Evolutionary conservation across 2,113 vertebrate genomes (phyloP).

Genomic region (Gadus macrocephalus): DNA sequence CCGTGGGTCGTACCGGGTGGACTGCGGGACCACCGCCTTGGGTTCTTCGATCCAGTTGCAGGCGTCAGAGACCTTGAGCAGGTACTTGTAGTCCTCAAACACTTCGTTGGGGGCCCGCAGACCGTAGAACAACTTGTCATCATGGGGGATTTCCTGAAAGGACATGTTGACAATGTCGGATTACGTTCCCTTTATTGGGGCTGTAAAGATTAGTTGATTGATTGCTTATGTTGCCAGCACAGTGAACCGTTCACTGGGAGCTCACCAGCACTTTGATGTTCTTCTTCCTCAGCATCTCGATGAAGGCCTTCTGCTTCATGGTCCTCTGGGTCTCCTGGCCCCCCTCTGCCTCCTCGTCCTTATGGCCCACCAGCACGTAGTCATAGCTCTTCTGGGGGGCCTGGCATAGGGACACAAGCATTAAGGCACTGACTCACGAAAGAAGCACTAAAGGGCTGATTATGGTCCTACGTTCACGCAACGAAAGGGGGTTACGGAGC

Average conservation of each 20-base stretch:
- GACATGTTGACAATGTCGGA: no score
- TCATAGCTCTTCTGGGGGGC: constrained; percentile 65
- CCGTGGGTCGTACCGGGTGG: constrained; percentile 68
- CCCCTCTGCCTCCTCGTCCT: constrained; percentile 10
- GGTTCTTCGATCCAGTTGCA: constrained; percentile 59
- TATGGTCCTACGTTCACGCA: no score
- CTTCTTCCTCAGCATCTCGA: constrained; percentile 67
- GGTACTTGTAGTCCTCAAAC: constrained; percentile 74
- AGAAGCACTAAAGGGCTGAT: no score
- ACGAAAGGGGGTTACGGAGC: no score
- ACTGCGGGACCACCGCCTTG: background rate
- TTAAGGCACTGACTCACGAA: background rate
- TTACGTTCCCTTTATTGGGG: no score
- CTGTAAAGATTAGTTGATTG: no score
- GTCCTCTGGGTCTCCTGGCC: constrained; percentile 9
- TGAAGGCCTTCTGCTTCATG: constrained; percentile 71
- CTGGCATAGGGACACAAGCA: constrained; percentile 30
- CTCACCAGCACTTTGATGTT: constrained; percentile 77
- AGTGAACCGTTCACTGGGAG: background rate
- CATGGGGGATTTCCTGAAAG: constrained; percentile 64
- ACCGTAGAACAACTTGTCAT: constrained; percentile 76
- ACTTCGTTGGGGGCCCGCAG: constrained; percentile 68
- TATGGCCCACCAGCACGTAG: constrained; percentile 77
- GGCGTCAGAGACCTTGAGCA: constrained; percentile 72
- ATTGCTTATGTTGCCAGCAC: background rate